Base-by-base conservation (phyloP, 1,140 invertebrate species). In the Pogonognathellus flavescens region DNA sequence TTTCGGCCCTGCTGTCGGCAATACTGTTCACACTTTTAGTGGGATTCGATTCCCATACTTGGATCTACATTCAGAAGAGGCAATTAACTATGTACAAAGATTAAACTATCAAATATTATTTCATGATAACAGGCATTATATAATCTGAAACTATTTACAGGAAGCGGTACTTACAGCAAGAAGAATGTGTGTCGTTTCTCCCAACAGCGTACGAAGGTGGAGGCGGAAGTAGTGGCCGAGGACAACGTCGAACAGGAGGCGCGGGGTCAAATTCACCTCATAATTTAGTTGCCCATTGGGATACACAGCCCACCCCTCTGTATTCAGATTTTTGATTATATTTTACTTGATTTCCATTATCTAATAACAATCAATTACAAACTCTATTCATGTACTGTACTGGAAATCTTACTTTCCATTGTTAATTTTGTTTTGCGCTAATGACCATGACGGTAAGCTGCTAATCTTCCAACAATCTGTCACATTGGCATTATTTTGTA, bases 1-100 rank as follows among this genome's bases (percentile, higher is more conserved):
- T 96, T 59, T 96, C 96, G 4, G 95, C 96, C 82, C 93, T 95
- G 31, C 93, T 94, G 25, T 95, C 96, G 81, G 97, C 96, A 49
- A 93, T 98, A 70, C 92, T 98, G 86, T 95, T 98, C 90, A 97
- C 97, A 0, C 93, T 97, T 16, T 94, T 98, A 82, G 97, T 98
- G 41, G 96, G 97, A 93, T 94, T 98, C 31, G 96, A 97, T 89
- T 98, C 96, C 20, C 96, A 98, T 89, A 97, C 96, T 0, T 98
- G 97, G 97, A 98, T 98, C 89, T 97, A 98, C 90, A 97, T 98
- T 89, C 94, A 96, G 90, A 97, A 96, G 90, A 95, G 95, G 95
- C 95, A 90, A 93, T 92, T 90, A 82, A 41, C n/a, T n/a, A 18
- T 18, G 59, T 60, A 3, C 53, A 11, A 55, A 14, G 11, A 16